Evolutionary conservation across 2,888 invertebrate genomes (phyloP).

Genomic region (Pammene aurita): DNA sequence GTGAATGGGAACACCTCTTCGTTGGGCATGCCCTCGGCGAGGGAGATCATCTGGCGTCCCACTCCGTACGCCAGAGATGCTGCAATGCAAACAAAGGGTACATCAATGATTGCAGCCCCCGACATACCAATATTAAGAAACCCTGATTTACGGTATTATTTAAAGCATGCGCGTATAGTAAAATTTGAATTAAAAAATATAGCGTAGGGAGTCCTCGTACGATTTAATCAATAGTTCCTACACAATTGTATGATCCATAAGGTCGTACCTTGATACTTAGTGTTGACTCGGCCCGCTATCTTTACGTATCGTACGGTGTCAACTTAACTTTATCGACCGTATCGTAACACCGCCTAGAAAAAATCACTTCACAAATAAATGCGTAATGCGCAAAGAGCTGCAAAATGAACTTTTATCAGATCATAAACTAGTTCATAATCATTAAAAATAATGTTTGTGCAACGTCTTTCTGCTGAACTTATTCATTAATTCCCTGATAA

Average conservation of each 20-base stretch:
- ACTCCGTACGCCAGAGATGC: conserved; percentile 72
- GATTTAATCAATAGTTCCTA: no score
- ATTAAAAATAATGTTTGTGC: neutral
- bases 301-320: neutral
- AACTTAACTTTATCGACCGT: no score
- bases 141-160: no score
- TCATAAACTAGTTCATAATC: neutral
- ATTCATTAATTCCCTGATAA: conserved; percentile 2
- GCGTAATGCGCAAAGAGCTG: neutral
- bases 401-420: neutral
- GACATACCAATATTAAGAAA: no score
- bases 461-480: neutral
- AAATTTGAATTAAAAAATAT: no score
- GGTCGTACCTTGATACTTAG: no score
- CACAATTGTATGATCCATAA: no score
- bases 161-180: no score
- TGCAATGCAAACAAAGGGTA: conserved; percentile 46
- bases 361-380: neutral
- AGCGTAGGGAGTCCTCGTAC: no score
- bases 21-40: conserved; percentile 90
- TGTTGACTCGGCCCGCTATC: neutral
- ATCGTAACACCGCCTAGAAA: neutral
- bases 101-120: no score
- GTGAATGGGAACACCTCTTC: conserved; percentile 88
- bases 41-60: conserved; percentile 79